These are phyloP conservation scores for Chaetoderma sp. DNA, from an alignment of 2,888 invertebrate genomes.

Conservation along the genomic window DNA sequence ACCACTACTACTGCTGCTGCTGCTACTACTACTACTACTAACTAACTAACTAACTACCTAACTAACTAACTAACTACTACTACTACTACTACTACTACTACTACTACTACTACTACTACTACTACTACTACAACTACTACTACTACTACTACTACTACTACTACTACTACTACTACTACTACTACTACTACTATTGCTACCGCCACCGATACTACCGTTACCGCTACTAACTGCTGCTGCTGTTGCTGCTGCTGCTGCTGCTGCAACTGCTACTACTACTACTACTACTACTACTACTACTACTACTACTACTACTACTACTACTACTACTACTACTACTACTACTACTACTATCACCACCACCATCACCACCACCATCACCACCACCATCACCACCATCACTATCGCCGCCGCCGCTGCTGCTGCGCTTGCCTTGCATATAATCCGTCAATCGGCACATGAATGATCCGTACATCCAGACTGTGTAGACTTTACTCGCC, in stretches of 20 bases:
- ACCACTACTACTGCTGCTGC: no score
- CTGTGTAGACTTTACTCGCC: conserved; percentile 71
- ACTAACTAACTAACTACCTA: no score
- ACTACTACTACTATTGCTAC: conserved; percentile 1
- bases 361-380: no score
- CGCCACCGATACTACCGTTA: no score
- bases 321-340: no score
- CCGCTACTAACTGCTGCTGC: no score
- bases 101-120: conserved; percentile 17
- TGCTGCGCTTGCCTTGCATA: conserved; percentile 79
- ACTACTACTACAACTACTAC: conserved; percentile 14
- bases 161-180: conserved; percentile 26
- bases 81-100: conserved; percentile 8
- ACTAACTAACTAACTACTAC: no score
- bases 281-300: neutral
- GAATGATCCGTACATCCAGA: conserved; percentile 62
- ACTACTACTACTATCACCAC: no score
- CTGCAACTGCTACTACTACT: neutral
- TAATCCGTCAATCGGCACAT: conserved; percentile 70
- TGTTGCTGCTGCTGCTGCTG: neutral
- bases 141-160: conserved; percentile 26
- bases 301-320: no score
- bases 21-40: neutral
- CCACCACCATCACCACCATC: no score
- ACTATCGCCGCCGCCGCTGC: no score